Evolutionary conservation across 2,888 invertebrate species (phyloP).

Genomic region (Ferdinandea cuprea): DNA sequence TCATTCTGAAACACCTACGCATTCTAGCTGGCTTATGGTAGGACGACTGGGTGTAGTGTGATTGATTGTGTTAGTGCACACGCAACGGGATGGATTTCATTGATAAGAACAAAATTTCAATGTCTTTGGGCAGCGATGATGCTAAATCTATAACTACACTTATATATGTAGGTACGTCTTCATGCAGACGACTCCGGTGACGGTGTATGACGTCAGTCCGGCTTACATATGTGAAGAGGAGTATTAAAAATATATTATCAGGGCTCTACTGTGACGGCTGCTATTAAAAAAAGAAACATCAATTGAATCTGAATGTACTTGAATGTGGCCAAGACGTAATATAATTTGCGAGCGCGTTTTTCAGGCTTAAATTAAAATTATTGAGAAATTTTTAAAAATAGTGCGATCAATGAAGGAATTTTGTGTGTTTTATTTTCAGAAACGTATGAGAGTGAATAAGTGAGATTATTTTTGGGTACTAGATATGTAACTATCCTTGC

Average conservation of each 20-base stretch:
- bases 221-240: conserved; percentile 52
- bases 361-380: too few relatives aligned
- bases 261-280: conserved; percentile 45
- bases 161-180: conserved; percentile 37
- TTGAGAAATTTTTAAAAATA: background rate
- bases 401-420: too few relatives aligned
- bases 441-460: too few relatives aligned
- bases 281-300: conserved; percentile 42
- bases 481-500: too few relatives aligned
- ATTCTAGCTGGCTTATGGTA: conserved; percentile 40
- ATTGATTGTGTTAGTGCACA: conserved; percentile 60
- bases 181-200: conserved; percentile 47
- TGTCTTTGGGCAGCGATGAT: conserved; percentile 35
- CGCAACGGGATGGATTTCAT: conserved; percentile 56
- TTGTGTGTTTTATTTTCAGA: too few relatives aligned
- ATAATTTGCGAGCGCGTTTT: too few relatives aligned
- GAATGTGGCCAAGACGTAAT: conserved; percentile 2
- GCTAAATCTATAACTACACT: conserved; percentile 25
- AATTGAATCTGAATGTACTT: conserved; percentile 28
- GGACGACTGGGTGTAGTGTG: conserved; percentile 30
- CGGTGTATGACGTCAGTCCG: conserved; percentile 58
- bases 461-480: too few relatives aligned
- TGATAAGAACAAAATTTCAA: conserved; percentile 58
- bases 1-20: conserved; percentile 66
- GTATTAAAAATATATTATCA: conserved; percentile 52